A percentile compares a stretch with the other conserved stretches of the same genome.
Evolutionary conservation across 1,140 invertebrate genomes (phyloP).

Genomic region (Brachionus sp.): DNA sequence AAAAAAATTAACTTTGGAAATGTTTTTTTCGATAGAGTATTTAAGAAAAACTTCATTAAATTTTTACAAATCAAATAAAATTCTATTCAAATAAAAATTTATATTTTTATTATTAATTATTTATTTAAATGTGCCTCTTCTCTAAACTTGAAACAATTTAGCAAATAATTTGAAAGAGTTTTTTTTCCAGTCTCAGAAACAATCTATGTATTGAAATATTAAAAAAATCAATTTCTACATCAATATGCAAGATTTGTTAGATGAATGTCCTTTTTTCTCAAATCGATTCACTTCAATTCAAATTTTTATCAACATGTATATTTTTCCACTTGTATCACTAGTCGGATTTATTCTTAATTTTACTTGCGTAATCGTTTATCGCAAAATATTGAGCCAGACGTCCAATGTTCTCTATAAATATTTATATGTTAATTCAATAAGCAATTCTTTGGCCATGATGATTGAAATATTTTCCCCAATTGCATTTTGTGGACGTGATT

Average conservation of each 20-base stretch:
- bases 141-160: background rate
- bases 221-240: background rate
- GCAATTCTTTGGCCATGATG: background rate
- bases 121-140: background rate
- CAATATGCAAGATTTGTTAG: background rate
- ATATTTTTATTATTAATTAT: background rate
- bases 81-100: too few relatives aligned
- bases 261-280: background rate
- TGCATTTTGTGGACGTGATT: constrained; percentile 1
- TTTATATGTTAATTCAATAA: constrained; percentile 23
- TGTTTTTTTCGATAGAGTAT: too few relatives aligned
- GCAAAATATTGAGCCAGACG: background rate
- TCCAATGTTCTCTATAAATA: constrained; percentile 27
- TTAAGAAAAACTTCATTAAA: background rate
- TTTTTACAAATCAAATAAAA: background rate
- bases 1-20: too few relatives aligned
- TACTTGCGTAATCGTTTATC: constrained; percentile 7
- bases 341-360: constrained; percentile 26
- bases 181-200: background rate
- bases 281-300: background rate
- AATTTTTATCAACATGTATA: constrained; percentile 17
- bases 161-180: background rate
- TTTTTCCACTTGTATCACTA: constrained; percentile 13
- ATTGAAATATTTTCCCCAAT: constrained; percentile 12
- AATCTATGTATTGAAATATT: background rate